phyloP scores from a whole-genome alignment of 2,113 vertebrate genomes.

The Gavia stellata region DNA sequence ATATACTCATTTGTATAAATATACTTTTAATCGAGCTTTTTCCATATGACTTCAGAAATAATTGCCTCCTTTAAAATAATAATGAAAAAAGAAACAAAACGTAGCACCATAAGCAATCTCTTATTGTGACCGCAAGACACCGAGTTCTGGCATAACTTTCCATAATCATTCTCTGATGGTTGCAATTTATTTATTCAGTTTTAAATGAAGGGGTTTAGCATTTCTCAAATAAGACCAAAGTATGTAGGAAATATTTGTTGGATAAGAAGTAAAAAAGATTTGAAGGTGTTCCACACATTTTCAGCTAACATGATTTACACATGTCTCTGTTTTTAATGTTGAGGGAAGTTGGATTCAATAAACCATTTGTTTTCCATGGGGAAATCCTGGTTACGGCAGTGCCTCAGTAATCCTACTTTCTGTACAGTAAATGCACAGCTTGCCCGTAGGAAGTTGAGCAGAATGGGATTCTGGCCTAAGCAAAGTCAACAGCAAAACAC shows the following conservation, averaged over 20 bases:
- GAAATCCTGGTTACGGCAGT: neutral
- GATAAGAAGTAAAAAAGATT: neutral
- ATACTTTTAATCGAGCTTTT: neutral
- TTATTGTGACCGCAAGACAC: neutral
- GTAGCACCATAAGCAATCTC: neutral
- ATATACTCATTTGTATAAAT: neutral
- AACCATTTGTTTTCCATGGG: neutral
- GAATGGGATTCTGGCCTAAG: neutral
- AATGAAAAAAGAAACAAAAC: neutral
- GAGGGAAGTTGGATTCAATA: neutral
- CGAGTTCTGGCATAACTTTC: neutral
- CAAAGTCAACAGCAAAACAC: neutral
- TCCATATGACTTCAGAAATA: neutral
- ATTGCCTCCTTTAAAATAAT: neutral
- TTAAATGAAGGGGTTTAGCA: neutral
- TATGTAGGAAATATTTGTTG: neutral
- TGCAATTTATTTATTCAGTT: neutral
- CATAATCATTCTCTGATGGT: neutral
- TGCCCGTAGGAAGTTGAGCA: neutral
- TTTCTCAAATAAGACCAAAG: neutral
- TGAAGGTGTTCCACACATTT: conserved; percentile 1
- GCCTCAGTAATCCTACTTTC: neutral
- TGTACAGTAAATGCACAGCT: neutral
- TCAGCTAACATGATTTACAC: neutral
- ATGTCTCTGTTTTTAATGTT: neutral